Evolutionary conservation across 2,113 vertebrate genomes (phyloP).

Genomic region (Panthera tigris): DNA sequence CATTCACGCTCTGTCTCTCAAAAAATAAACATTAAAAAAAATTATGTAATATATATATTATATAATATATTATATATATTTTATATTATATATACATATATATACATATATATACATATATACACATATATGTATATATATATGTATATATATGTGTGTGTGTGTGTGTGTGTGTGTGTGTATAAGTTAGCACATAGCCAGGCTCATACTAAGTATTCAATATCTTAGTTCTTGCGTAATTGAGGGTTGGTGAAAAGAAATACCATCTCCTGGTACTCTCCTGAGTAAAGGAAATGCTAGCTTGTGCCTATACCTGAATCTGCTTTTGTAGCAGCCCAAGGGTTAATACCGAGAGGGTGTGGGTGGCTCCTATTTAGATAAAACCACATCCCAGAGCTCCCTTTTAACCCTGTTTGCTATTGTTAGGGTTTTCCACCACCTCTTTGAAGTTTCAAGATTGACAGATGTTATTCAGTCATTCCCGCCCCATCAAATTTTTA

Average conservation of each 20-base stretch:
- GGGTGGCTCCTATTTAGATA: conserved; percentile 76
- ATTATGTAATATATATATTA: no score
- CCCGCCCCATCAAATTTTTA: conserved; percentile 47
- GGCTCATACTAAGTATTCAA: background rate
- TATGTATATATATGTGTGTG: no score
- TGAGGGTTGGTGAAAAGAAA: background rate
- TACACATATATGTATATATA: no score
- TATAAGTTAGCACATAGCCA: background rate
- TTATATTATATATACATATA: no score
- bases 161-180: no score
- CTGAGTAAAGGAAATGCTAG: background rate
- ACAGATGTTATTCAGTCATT: conserved; percentile 76
- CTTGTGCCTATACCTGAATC: background rate
- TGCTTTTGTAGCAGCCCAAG: conserved; percentile 15
- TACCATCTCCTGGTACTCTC: background rate
- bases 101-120: no score
- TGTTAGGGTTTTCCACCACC: conserved; percentile 78
- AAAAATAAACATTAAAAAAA: no score
- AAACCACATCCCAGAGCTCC: conserved; percentile 76
- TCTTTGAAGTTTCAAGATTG: conserved; percentile 82
- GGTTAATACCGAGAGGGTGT: conserved; percentile 67
- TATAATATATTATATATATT: no score
- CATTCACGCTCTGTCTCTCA: no score
- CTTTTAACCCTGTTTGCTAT: conserved; percentile 79
- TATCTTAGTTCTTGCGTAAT: background rate